Percentiles rank a stretch among this genome's conserved stretches.
Evolutionary conservation across 1,140 invertebrate species (phyloP).

Genomic region (Heliconius hermathena): DNA sequence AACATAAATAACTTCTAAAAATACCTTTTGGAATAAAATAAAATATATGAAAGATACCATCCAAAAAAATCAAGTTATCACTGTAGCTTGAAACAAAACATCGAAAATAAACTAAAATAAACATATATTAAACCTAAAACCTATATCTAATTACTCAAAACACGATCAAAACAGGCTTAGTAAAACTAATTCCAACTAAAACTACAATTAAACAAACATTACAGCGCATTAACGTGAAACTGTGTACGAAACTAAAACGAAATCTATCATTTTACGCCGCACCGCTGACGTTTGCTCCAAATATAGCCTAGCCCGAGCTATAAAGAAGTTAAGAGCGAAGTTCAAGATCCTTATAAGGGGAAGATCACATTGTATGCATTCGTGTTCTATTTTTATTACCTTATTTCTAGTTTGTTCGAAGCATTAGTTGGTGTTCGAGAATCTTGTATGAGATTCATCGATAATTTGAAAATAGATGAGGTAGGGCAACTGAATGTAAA

Average conservation of each 20-base stretch:
- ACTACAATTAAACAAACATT: not conserved
- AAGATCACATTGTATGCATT: conserved; percentile 1
- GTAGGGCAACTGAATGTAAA: not conserved
- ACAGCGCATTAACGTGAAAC: not conserved
- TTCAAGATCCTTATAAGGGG: conserved; percentile 14
- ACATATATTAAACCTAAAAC: not conserved
- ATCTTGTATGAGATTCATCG: not conserved
- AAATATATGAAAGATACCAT: too few relatives aligned
- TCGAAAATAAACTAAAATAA: too few relatives aligned
- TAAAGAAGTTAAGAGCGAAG: conserved; percentile 14
- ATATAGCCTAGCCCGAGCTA: conserved; percentile 9
- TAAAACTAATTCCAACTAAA: not conserved
- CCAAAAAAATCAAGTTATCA: too few relatives aligned
- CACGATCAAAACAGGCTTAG: not conserved
- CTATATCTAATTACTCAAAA: not conserved
- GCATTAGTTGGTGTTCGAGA: not conserved
- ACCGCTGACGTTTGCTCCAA: conserved; percentile 1
- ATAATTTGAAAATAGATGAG: not conserved
- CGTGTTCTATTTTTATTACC: conserved; percentile 2
- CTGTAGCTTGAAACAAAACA: too few relatives aligned
- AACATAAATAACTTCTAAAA: too few relatives aligned
- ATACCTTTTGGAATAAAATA: too few relatives aligned
- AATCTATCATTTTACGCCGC: conserved; percentile 7
- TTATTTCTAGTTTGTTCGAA: not conserved
- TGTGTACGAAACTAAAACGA: not conserved